Base-by-base conservation (phyloP, 1,140 invertebrate species). In the Sminthurides bifidus region DNA sequence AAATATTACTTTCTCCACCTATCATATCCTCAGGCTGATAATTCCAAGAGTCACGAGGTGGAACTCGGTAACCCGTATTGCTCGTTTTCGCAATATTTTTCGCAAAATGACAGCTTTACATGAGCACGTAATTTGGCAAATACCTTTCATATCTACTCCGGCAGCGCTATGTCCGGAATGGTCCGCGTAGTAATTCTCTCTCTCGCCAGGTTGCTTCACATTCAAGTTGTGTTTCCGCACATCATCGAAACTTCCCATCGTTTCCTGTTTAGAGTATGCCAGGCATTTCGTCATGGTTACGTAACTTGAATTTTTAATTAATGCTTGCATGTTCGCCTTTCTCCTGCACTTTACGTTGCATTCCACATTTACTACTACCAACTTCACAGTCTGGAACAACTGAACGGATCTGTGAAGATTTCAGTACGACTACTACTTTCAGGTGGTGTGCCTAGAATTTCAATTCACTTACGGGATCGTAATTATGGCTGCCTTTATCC, bases 101-200 rank as follows among this genome's bases (percentile, higher is more conserved):
- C 10, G n/a, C n/a, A 35, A 10, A 35, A 35, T 35, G 10, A 35
- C 10, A 35, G 10, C 33, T n/a, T 10, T 35, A 10, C n/a, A n/a
- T 10, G 10, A n/a, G n/a, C 5, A 41, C 6, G 17, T 17, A 6
- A 41, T 41, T 41, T 5, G n/a, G 19, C 19, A 35, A 8, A 30
- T 24, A 59, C 57, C 57, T 54, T 63, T 63, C 50, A 63, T 59
- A 26, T 63, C 61, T 21, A 63, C 54, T n/a, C 35, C 61, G 5
- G 43, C 43, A 26, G 30, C 38, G 29, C 37, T 17, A 29, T 58
- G 52, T 8, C 35, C 17, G 30, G 37, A 38, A 33, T 55, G 56
- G 31, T 52, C 54, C 1, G 40, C 49, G 31, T 59, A 59, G 17
- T 40, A 58, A 33, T 59, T 44, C 33, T 54, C 54, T 19, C 54